Percentiles rank a stretch among this genome's conserved stretches.
phyloP scores from a whole-genome alignment of 35 echinoderm and acorn worm species.

The Anneissia japonica region DNA sequence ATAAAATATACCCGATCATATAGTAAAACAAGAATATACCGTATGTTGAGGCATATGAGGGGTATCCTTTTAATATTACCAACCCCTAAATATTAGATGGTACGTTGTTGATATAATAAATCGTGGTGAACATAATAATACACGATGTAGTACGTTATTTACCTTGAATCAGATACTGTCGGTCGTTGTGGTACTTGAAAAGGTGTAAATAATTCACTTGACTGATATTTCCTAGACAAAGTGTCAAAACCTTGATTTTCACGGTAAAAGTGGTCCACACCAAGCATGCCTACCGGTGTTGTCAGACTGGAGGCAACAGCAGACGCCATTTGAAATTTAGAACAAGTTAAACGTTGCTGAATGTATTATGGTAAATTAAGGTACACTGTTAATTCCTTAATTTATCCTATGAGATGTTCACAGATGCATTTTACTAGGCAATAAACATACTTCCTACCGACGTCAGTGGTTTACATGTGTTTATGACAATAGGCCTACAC shows the following conservation, averaged over 20 bases:
- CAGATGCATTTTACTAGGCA: neutral
- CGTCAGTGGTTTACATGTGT: neutral
- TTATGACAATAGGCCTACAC: no score
- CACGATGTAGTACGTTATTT: no score
- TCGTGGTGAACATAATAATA: no score
- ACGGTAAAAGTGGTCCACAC: slow-evolving; percentile 72
- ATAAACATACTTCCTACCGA: neutral
- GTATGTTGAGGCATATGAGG: no score
- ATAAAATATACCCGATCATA: no score
- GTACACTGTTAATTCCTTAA: neutral
- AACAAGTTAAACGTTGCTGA: neutral
- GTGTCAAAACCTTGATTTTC: slow-evolving; percentile 78
- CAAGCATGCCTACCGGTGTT: slow-evolving; percentile 32
- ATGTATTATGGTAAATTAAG: neutral
- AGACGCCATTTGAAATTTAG: slow-evolving; percentile 43
- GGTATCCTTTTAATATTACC: no score
- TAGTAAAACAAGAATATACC: no score
- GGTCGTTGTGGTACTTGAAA: slow-evolving; percentile 87
- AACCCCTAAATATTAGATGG: no score
- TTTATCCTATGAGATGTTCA: neutral
- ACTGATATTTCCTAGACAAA: slow-evolving; percentile 86
- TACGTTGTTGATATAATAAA: no score
- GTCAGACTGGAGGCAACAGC: slow-evolving; percentile 20
- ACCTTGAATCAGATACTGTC: slow-evolving; percentile 81
- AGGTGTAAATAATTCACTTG: slow-evolving; percentile 93